Conservation (phyloP, 2,797 vertebrate genomes). For the Tarsius wallacei region DNA sequence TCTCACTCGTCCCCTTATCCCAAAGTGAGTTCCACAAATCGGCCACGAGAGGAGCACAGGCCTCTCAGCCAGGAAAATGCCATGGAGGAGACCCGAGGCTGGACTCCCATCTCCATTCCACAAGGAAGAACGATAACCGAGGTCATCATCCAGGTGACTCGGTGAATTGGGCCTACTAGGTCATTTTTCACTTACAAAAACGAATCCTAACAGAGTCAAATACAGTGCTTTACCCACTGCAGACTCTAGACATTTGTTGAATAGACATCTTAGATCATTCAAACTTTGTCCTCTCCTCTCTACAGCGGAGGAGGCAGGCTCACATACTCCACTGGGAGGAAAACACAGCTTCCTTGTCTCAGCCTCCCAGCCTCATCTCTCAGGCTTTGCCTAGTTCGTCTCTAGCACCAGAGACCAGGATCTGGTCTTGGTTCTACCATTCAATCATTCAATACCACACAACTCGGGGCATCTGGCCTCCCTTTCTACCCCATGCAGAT, state of each 20-base stretch:
- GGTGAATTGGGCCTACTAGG: accelerated
- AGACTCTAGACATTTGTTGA: background rate
- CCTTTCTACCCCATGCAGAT: background rate
- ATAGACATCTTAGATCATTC: background rate
- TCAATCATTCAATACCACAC: background rate
- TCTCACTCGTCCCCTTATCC: background rate
- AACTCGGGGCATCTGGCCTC: background rate
- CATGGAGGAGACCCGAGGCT: background rate
- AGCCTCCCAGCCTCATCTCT: background rate
- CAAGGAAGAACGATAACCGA: background rate
- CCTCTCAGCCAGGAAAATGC: background rate
- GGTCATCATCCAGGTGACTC: background rate
- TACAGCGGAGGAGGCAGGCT: background rate
- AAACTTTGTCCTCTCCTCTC: background rate
- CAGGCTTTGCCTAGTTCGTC: background rate
- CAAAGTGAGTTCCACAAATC: background rate
- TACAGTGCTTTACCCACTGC: background rate
- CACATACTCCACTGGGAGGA: background rate
- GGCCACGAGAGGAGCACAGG: background rate
- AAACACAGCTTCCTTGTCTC: background rate
- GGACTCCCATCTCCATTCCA: background rate
- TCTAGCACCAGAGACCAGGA: background rate
- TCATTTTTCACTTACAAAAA: background rate
- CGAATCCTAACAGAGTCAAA: background rate
- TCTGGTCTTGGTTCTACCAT: background rate